Evolutionary conservation across 2,888 invertebrate genomes (phyloP), one percentile per base, ranked within the genome.

Genomic region (Dichetophora obliterata): DNA sequence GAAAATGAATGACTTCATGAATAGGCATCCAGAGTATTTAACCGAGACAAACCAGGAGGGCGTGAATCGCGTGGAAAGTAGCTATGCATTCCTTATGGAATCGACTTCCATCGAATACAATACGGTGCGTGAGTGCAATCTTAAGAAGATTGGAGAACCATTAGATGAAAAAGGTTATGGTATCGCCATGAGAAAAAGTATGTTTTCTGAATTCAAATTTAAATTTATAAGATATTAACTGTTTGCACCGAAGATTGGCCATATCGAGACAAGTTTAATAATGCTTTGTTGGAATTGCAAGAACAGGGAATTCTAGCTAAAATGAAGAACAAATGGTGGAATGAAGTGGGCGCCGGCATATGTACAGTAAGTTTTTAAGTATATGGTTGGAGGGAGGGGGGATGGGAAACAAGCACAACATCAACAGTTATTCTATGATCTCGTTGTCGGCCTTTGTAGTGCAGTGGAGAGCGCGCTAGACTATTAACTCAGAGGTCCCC

Each of bases 281-380:
- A 94, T 82, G 95, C 95, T 61, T 92, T 98, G 79, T 90, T 97
- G 79, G 92, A 93, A 85, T 91, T 98, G 68, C 97, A 97, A 90
- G 97, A 98, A 90, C 92, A 92, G 63, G 96, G 96, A 50, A 91
- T 91, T 77, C 91, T 98, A 79, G 93, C 92, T 19, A 91, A 91
- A 82, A 91, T 97, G 90, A 95, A 96, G 89, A 92, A 93, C 80
- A 94, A 93, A 87, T 98, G 97, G 97, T 98, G 97, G 97, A 94
- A 94, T 84, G 94, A 95, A 89, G 93, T 93, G 86, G 91, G 94
- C 82, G 94, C 93, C 22, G 94, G 94, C 52, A 93, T 94, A 78
- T 74, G 74, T 34, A 43, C 66, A 37, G 74, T 74, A 66, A 74
- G 74, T 74, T 54, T 6, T 27, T 19, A 2, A 19, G 54, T 31